Evolutionary conservation across 2,797 vertebrate species (phyloP).

Genomic region (Amphiprion clarkii): DNA sequence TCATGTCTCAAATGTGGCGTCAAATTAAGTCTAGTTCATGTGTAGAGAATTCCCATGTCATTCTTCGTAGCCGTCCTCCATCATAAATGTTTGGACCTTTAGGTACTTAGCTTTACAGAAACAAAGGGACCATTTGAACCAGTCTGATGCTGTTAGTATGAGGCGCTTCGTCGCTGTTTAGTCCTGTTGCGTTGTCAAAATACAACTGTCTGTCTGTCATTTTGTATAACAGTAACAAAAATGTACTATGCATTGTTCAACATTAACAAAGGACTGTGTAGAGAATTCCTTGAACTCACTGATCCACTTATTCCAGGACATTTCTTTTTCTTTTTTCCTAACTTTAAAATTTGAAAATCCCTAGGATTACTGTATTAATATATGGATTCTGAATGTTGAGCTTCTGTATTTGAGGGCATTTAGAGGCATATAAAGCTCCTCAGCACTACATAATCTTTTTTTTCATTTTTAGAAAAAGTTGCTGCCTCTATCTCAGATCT

Average conservation of each 20-base stretch:
- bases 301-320: not conserved
- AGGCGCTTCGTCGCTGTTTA: constrained; percentile 53
- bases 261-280: constrained; percentile 75
- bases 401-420: no score
- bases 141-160: constrained; percentile 54
- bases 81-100: constrained; percentile 42
- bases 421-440: no score
- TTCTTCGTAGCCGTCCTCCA: constrained; percentile 53
- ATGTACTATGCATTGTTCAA: constrained; percentile 80
- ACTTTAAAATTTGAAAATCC: not conserved
- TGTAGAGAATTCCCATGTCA: constrained; percentile 18
- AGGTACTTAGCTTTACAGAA: constrained; percentile 66
- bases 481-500: not conserved
- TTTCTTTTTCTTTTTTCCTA: not conserved
- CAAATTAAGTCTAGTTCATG: not conserved
- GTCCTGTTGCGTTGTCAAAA: constrained; percentile 49
- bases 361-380: no score
- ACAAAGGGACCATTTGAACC: constrained; percentile 63
- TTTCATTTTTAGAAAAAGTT: not conserved
- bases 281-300: not conserved
- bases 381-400: not conserved
- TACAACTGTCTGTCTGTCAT: constrained; percentile 58
- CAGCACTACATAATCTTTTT: not conserved
- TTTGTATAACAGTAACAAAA: constrained; percentile 82
- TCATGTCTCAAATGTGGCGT: not conserved